Evolutionary conservation across 2,113 vertebrate species (phyloP), one percentile per base, ranked within the genome.

Genomic region (Psittacula cyanocephala): DNA sequence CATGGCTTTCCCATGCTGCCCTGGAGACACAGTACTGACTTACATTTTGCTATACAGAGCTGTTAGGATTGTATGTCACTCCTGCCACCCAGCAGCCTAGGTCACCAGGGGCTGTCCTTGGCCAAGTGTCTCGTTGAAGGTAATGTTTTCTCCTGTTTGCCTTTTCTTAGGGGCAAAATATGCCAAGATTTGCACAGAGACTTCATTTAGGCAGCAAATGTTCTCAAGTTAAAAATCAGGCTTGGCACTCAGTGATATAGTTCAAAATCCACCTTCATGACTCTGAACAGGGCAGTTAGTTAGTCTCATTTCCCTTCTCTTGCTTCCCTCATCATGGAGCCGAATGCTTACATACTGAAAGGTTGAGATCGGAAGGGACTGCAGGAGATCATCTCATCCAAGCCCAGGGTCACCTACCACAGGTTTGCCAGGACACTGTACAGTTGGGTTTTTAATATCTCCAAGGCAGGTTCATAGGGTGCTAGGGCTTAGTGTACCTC

Each of bases 371-470:
- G 63, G 64, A 80, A 86, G 14, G 16, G 5, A 52, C 12, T 27
- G 57, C n/a, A 18, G 43, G 59, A 85, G 31, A 69, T 9, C 0
- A 0, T 31, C 23, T 3, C 12, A 11, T 20, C 35, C 49, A 77
- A 89, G 29, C 23, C 53, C 24, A 52, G 27, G 17, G 17, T 67
- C 25, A 50, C 39, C 49, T 44, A 52, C 46, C 50, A 77, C n/a
- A 75, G n/a, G 41, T 39, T 72, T 60, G 35, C 47, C 50, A 70
- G 20, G 4, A 81, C 6, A 1, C 28, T 41, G 27, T 79, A 52
- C 55, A 50, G 31, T 11, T 0, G 0, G 9, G 23, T 9, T 83
- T 86, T 78, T 35, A 7, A 2, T 44, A 41, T 67, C 17, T 53
- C 68, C 41, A 75, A 11, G n/a, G 52, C 13, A 74, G 37, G 29